These are phyloP conservation scores for Shinisaurus crocodilurus DNA, from an alignment of 2,113 vertebrate genomes.

Conservation along the genomic window DNA sequence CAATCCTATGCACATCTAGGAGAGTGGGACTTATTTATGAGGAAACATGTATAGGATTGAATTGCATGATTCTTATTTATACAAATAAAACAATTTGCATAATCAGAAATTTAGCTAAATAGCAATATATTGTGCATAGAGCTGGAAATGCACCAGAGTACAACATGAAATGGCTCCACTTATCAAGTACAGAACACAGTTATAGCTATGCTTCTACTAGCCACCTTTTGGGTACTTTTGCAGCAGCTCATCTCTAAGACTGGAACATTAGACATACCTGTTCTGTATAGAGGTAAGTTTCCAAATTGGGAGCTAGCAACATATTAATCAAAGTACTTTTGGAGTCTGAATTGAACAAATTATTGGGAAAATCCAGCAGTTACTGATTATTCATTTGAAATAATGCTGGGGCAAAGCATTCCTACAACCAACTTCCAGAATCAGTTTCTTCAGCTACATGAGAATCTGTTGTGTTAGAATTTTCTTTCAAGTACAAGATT, in stretches of 20 bases:
- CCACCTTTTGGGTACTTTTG: not conserved
- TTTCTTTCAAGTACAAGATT: conserved; percentile 68
- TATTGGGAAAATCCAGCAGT: not conserved
- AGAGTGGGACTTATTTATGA: not conserved
- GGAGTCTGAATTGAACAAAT: not conserved
- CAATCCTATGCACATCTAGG: not conserved
- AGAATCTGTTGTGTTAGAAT: not conserved
- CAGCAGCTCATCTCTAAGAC: not conserved
- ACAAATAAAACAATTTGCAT: not conserved
- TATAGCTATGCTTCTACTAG: not conserved
- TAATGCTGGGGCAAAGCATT: not conserved
- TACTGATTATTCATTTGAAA: not conserved
- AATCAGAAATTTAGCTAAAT: not conserved
- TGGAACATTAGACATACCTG: not conserved
- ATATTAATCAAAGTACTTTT: not conserved
- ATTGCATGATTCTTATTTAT: not conserved
- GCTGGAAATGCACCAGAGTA: no score
- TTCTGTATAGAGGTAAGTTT: not conserved
- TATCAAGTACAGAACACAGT: not conserved
- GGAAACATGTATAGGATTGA: not conserved
- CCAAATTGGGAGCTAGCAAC: no score
- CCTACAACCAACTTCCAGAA: conserved; percentile 30
- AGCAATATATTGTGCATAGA: not conserved
- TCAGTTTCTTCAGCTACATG: not conserved
- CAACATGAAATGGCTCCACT: not conserved